A percentile compares a stretch with the other conserved stretches of the same genome.
phyloP scores from a whole-genome alignment of 2,113 vertebrate species.

The Neomonachus schauinslandi region DNA sequence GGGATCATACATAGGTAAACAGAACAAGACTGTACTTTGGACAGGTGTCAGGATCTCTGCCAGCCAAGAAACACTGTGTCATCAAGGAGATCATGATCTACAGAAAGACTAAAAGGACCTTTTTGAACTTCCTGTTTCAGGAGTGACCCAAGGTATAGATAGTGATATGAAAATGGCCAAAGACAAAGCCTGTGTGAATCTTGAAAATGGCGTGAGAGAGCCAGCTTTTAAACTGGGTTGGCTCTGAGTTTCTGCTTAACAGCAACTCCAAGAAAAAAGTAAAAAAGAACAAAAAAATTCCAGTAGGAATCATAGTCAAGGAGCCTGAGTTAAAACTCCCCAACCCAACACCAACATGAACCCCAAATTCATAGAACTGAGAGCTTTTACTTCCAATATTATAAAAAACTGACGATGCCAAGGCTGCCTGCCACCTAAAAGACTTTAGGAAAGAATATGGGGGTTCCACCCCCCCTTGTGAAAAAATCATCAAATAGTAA shows the following conservation, averaged over 20 bases:
- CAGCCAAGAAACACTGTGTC: neutral
- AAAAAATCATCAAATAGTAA: conserved; percentile 6
- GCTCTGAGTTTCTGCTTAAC: neutral
- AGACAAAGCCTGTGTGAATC: neutral
- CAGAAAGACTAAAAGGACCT: neutral
- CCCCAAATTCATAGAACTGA: conserved; percentile 1
- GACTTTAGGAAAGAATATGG: neutral
- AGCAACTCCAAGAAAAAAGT: neutral
- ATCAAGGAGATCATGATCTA: neutral
- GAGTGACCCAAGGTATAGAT: neutral
- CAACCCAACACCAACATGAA: neutral
- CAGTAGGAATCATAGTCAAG: neutral
- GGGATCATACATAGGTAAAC: neutral
- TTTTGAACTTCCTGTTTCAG: neutral
- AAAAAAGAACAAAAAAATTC: conserved; percentile 31
- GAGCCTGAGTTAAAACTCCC: neutral
- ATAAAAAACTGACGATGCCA: neutral
- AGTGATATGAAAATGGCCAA: neutral
- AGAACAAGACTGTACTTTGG: neutral
- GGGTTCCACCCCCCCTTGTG: neutral
- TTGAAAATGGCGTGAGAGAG: neutral
- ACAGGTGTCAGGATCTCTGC: neutral
- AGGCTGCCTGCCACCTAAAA: neutral
- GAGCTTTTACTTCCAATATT: neutral
- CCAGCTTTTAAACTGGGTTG: neutral